Base-by-base conservation (phyloP, 2,888 invertebrate species). In the Pasiphila rectangulata region DNA sequence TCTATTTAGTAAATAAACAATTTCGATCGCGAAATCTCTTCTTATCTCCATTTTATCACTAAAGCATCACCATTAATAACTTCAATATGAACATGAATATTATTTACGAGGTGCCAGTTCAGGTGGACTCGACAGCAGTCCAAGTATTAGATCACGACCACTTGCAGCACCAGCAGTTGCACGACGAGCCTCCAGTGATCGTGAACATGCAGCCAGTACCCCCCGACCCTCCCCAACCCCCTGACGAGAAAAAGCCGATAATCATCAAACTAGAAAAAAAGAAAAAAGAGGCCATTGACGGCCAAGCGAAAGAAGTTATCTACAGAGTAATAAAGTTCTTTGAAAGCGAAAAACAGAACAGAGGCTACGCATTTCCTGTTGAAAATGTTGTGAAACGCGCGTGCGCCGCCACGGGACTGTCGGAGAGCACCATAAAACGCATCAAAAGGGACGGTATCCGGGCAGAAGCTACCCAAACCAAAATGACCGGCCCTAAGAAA, bases 241-340 rank as follows among this genome's bases (percentile, higher is more conserved):
- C 56, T 3, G 60, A 61, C 9, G 69, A 69, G 1, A 63, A 65
- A 44, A 82, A 83, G 61, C 72, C 72, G 0, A 76, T 79, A 54
- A 16, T 64, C 0, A 52, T 52, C 19, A 53, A 53, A 16, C n/a
- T 37, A 6, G 80, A 79, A 19, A 85, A 83, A 54, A 86, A 86
- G 54, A 87, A 86, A 56, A 87, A 86, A 15, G 87, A 87, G 56
- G 84, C 87, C 0, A 87, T 87, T 4, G 87, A 87, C 45, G 84
- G 85, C 0, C 87, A 87, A 61, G 87, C 87, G 5, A 72, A 86
- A 20, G 87, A 87, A 57, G 79, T 87, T 0, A 87, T 87, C 39
- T 87, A 75, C 55, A 82, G 83, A 65, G 87, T 87, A 10, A 86
- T 87, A 10, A 86, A 85, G 57, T 87, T 87, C 57, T 87, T 87